Conservation (phyloP, 2,888 invertebrate species). For the Cantharis flavilabris region DNA sequence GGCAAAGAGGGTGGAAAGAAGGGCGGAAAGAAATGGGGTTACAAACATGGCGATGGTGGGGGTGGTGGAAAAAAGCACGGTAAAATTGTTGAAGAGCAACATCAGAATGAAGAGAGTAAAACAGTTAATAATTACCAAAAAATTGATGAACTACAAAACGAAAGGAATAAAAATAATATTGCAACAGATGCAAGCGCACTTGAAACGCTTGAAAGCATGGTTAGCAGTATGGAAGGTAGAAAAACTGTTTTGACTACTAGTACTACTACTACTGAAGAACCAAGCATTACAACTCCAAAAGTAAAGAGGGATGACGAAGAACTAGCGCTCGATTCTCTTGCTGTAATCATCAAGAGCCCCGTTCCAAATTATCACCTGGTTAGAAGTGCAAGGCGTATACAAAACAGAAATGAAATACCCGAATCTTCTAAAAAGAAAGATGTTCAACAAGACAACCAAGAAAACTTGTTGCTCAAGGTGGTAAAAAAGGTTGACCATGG, state of each 20-base stretch:
- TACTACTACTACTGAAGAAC: neutral
- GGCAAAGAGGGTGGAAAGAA: slow-evolving; percentile 57
- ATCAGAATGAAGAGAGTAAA: neutral
- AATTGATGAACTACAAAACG: neutral
- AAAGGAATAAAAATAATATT: neutral
- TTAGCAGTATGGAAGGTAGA: neutral
- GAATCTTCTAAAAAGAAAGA: neutral
- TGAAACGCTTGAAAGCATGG: slow-evolving; percentile 11
- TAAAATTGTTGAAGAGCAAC: slow-evolving; percentile 14
- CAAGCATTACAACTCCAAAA: neutral
- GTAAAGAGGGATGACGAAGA: neutral
- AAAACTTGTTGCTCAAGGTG: neutral
- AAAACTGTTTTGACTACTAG: neutral
- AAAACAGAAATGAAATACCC: neutral
- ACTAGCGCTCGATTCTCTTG: neutral
- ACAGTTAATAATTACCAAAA: neutral
- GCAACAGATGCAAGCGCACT: slow-evolving; percentile 1
- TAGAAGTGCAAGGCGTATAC: neutral
- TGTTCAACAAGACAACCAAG: neutral
- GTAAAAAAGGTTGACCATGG: neutral
- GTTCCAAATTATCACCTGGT: neutral
- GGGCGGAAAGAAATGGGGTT: slow-evolving; percentile 62
- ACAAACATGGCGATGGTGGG: slow-evolving; percentile 10
- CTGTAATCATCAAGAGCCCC: neutral
- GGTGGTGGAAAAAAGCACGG: slow-evolving; percentile 26